Evolutionary conservation across 2,888 invertebrate species (phyloP), one percentile per base, ranked within the genome.

Genomic region (Dorcus parallelipipedus): DNA sequence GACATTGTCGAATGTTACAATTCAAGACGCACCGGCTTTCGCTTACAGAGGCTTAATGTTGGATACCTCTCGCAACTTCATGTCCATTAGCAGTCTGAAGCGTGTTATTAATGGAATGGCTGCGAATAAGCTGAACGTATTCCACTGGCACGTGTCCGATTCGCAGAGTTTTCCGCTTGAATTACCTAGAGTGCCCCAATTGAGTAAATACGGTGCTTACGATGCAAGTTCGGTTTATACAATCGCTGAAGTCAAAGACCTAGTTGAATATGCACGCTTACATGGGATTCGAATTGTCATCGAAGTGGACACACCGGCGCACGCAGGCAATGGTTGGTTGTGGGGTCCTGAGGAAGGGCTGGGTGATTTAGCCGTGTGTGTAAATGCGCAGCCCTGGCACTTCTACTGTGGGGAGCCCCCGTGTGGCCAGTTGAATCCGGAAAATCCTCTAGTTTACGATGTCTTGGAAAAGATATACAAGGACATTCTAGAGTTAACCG

Each of bases 101-200:
- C 83, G 88, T 9, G 88, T 91, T 8, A 80, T 97, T 70, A 88
- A 92, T 59, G 95, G 90, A 2, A 95, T 97, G 96, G 87, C 91
- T 0, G 87, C 91, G 48, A 87, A 88, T 69, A 97, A 97, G 78
- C 77, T 96, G 64, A 97, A 97, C 79, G 91, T 93, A 2, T 90
- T 97, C 72, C 96, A 97, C 73, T 96, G 96, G 96, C 92, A 93
- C 71, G 82, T 91, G 38, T 89, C 89, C 4, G 97, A 97, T 76
- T 93, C 95, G 9, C 95, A 96, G 76, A 93, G 95, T 65, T 96
- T 96, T 78, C 96, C 97, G 0, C 88, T 93, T 74, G 86, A 88
- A 62, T 85, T 92, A 3, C 84, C 86, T 23, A 82, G 85, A 62
- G 88, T 87, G 54, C 93, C 93, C 0, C 86, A 91, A 73, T 80